phyloP scores from a whole-genome alignment of 2,113 vertebrate species.

The Phrynocephalus versicolor region DNA sequence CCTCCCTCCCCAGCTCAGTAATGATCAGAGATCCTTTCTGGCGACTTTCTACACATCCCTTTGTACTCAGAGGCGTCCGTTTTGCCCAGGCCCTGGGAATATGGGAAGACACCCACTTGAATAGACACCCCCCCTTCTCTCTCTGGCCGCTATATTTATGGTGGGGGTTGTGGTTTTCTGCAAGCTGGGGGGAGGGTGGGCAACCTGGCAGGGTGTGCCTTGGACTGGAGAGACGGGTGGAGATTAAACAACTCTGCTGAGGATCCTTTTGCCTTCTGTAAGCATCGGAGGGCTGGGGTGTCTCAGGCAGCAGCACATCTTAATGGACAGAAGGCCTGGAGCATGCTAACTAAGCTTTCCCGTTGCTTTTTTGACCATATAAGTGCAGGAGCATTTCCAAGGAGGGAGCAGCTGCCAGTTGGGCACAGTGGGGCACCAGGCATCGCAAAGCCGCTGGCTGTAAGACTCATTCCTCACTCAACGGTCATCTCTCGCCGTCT shows the following conservation, averaged over 20 bases:
- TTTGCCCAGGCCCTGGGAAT: not conserved
- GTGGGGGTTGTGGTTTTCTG: conserved; percentile 1
- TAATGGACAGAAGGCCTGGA: conserved; percentile 15
- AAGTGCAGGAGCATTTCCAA: conserved; percentile 8
- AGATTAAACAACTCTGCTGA: not conserved
- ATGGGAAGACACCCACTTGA: not conserved
- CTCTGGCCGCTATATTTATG: not conserved
- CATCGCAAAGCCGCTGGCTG: conserved; percentile 26
- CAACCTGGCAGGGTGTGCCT: not conserved
- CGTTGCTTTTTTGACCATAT: conserved; percentile 53
- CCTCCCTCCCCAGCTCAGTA: not conserved
- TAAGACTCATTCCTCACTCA: conserved; percentile 32
- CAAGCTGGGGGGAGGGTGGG: not conserved
- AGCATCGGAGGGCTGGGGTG: not conserved
- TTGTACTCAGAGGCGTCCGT: accelerated
- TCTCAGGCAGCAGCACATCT: conserved; percentile 36
- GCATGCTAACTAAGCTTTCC: conserved; percentile 17
- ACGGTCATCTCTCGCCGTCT: not conserved
- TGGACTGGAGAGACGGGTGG: not conserved
- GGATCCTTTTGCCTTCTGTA: not conserved
- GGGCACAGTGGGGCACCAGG: conserved; percentile 35
- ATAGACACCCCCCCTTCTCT: not conserved
- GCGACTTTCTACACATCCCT: conserved; percentile 3
- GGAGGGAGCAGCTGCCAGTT: conserved; percentile 29
- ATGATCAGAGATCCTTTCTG: not conserved